A percentile compares a stretch with the other conserved stretches of the same genome.
Evolutionary conservation across 2,113 vertebrate species (phyloP).

Genomic region (Vireo altiloquus): DNA sequence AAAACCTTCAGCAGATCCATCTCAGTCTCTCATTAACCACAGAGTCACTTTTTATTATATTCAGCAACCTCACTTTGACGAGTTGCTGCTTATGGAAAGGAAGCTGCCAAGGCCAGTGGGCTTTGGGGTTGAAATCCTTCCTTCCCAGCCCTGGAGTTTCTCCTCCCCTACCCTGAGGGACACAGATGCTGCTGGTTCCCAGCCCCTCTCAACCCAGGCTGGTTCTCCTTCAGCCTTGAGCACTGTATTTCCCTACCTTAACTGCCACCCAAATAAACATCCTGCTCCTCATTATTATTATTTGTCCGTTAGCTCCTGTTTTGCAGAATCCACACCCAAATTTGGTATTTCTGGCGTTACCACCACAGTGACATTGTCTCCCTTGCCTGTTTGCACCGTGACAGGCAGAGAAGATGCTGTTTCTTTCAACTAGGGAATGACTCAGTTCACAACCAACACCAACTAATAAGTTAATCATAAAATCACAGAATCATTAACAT

Average conservation of each 20-base stretch:
- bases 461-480: neutral
- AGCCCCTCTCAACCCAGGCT: neutral
- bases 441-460: neutral
- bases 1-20: neutral
- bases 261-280: neutral
- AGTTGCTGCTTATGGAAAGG: neutral
- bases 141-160: neutral
- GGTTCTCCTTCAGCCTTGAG: neutral
- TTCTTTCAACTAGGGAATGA: neutral
- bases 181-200: neutral
- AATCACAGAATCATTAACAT: neutral
- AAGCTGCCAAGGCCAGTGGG: neutral
- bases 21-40: neutral
- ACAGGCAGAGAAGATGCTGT: neutral
- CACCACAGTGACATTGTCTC: neutral
- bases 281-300: neutral
- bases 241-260: neutral
- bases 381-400: neutral
- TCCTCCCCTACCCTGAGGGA: fast-evolving
- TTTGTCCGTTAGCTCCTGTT: neutral
- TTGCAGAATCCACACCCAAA: neutral
- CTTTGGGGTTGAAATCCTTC: neutral
- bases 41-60: neutral
- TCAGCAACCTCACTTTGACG: neutral
- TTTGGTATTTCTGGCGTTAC: neutral